These are phyloP conservation scores for Metacarcinus magister DNA, from an alignment of 2,888 invertebrate species.

Conservation along the genomic window DNA sequence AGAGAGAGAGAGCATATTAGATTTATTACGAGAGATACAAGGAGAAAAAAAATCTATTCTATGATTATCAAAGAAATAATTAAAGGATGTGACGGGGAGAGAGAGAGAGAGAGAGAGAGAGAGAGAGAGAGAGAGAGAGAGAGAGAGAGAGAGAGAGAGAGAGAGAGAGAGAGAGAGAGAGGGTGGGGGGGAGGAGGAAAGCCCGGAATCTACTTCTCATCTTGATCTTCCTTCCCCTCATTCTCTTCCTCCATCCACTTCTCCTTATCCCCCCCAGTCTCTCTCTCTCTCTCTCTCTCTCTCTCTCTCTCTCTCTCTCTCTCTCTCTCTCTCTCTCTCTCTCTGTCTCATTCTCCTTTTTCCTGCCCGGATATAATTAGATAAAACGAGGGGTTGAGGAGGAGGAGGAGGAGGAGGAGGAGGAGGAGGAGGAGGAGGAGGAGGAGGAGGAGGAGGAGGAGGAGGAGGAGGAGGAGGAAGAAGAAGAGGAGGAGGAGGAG, in stretches of 20 bases:
- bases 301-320: conserved; percentile 57
- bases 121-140: conserved; percentile 1
- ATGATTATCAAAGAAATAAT: neutral
- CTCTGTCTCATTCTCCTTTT: neutral
- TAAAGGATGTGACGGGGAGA: neutral
- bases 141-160: neutral
- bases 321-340: conserved; percentile 53
- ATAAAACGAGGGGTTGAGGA: conserved; percentile 19
- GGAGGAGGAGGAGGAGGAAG: conserved; percentile 3
- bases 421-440: conserved; percentile 26
- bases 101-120: neutral
- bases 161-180: neutral
- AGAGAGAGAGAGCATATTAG: neutral
- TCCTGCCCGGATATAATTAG: conserved; percentile 37
- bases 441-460: conserved; percentile 26
- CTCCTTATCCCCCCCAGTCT: too few species aligned
- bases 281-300: neutral
- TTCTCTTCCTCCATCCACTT: too few species aligned
- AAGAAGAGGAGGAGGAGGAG: too few species aligned
- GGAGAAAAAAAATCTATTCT: neutral
- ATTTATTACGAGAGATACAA: too few species aligned
- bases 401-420: conserved; percentile 12
- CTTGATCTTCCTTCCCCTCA: neutral
- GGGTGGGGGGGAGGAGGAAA: neutral
- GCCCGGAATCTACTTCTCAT: neutral